Conservation (phyloP, 2,113 vertebrate genomes). For the Cynopterus brachyotis region DNA sequence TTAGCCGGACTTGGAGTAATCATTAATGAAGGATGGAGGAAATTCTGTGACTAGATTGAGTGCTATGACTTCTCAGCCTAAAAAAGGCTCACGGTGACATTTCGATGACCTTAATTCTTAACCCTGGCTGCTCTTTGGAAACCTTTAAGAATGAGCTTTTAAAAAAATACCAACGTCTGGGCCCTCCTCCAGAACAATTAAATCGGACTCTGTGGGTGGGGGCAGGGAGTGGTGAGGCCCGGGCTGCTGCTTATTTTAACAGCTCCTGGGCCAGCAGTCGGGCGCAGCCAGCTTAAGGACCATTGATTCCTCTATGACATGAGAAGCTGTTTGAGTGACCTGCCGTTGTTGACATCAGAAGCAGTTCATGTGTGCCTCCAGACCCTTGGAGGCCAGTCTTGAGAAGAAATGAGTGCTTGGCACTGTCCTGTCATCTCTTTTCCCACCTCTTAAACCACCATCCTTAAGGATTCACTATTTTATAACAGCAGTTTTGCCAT, state of each 20-base stretch:
- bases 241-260: background rate
- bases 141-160: background rate
- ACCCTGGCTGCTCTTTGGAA: background rate
- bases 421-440: background rate
- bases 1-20: background rate
- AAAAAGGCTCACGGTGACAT: background rate
- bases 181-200: background rate
- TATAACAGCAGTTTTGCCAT: background rate
- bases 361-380: background rate
- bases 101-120: background rate
- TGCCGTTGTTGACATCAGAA: conserved; percentile 52
- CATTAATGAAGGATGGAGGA: background rate
- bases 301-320: background rate
- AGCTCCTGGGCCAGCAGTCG: too few species aligned
- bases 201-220: background rate
- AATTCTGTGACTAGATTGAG: background rate
- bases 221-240: too few species aligned
- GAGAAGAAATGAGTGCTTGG: background rate
- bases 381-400: background rate
- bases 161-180: background rate
- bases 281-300: background rate
- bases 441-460: background rate
- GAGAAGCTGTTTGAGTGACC: background rate
- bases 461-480: background rate
- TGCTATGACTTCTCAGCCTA: background rate